phyloP scores from a whole-genome alignment of 2,797 vertebrate genomes.

The Meda fulgida region DNA sequence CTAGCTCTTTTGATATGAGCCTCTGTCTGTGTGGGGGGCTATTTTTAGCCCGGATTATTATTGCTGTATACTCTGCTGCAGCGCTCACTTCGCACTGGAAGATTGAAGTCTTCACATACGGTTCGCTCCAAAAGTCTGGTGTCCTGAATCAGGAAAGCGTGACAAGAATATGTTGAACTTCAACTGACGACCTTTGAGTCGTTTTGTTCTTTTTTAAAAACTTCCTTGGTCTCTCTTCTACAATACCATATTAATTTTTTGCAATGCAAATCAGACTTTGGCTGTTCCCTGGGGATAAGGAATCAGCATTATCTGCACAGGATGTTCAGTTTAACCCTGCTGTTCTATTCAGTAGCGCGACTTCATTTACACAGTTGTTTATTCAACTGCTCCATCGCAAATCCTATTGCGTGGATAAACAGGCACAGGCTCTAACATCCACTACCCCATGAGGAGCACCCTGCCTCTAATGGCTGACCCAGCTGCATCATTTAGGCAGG shows the following conservation, averaged over 20 bases:
- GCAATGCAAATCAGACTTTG: slow-evolving; percentile 33
- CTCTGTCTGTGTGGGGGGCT: slow-evolving; percentile 49
- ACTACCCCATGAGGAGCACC: slow-evolving; percentile 36
- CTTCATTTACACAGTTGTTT: slow-evolving; percentile 53
- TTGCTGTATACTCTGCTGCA: slow-evolving; percentile 55
- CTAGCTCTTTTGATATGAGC: slow-evolving; percentile 52
- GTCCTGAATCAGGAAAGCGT: slow-evolving; percentile 26
- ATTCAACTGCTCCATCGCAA: slow-evolving; percentile 41
- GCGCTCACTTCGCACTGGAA: slow-evolving; percentile 1
- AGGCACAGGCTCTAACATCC: slow-evolving; percentile 37
- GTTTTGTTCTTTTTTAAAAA: slow-evolving; percentile 13
- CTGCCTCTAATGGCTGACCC: slow-evolving; percentile 47
- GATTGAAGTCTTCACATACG: slow-evolving; percentile 39
- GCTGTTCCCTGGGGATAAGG: slow-evolving; percentile 12
- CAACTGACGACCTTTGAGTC: not conserved
- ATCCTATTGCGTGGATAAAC: slow-evolving; percentile 50
- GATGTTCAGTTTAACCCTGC: slow-evolving; percentile 43
- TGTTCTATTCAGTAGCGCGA: slow-evolving; percentile 17
- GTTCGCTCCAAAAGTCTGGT: not conserved
- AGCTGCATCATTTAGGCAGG: slow-evolving; percentile 55
- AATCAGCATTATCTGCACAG: not conserved
- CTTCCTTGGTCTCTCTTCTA: not conserved
- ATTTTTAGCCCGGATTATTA: slow-evolving; percentile 64
- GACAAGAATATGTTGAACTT: slow-evolving; percentile 23
- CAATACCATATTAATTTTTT: slow-evolving; percentile 17